Evolutionary conservation across 2,888 invertebrate species (phyloP).

Genomic region (Eristalinus aeneus): DNA sequence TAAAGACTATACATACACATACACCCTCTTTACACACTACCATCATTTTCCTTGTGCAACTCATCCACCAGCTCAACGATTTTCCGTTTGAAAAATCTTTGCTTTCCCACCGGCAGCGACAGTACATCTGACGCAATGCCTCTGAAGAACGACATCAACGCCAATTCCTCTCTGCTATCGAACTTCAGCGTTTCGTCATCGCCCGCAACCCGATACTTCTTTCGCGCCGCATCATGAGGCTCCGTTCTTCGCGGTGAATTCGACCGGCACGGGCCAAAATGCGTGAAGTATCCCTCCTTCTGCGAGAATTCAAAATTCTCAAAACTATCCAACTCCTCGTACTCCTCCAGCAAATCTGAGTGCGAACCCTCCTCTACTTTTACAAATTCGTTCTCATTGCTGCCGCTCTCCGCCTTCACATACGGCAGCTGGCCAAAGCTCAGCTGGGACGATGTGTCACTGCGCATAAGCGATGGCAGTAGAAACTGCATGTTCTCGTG

Average conservation of each 20-base stretch:
- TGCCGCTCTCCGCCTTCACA: not conserved
- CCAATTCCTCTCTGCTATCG: constrained; percentile 49
- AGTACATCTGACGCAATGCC: constrained; percentile 70
- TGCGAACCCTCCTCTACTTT: constrained; percentile 37
- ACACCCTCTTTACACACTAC: not conserved
- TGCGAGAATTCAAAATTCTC: constrained; percentile 1
- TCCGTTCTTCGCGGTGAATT: not conserved
- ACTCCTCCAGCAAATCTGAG: constrained; percentile 24
- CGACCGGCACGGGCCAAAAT: not conserved
- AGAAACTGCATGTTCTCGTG: constrained; percentile 70
- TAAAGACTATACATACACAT: too few species aligned
- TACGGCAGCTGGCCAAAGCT: not conserved
- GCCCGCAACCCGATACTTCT: not conserved
- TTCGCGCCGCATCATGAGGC: not conserved
- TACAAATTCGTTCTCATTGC: not conserved
- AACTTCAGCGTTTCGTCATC: not conserved
- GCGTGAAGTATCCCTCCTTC: constrained; percentile 7
- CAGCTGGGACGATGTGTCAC: not conserved
- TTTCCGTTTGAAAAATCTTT: constrained; percentile 70
- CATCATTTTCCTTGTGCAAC: constrained; percentile 53
- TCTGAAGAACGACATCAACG: constrained; percentile 70
- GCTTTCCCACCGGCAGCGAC: constrained; percentile 57
- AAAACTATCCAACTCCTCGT: constrained; percentile 27
- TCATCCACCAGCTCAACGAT: constrained; percentile 68
- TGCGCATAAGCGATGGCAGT: constrained; percentile 35